Percentiles rank a stretch among this genome's conserved stretches.
Evolutionary conservation across 92 coral and sea anemone species (phyloP).

Genomic region (Epizoanthus illoricatus): DNA sequence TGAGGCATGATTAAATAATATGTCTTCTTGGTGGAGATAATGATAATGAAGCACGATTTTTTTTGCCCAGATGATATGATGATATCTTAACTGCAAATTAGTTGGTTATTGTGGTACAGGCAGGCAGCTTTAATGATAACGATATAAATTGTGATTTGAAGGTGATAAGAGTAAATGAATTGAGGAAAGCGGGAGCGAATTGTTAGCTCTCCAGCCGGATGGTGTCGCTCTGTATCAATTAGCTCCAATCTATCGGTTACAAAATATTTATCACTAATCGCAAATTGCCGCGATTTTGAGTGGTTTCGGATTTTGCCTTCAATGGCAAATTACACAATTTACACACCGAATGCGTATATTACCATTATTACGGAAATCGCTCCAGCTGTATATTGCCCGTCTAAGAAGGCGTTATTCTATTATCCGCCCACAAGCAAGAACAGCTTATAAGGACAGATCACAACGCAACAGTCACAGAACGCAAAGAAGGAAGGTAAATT

Average conservation of each 20-base stretch:
- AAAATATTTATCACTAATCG: constrained; percentile 51
- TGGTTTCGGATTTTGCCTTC: constrained; percentile 69
- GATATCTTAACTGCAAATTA: constrained; percentile 8
- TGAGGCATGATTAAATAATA: constrained; percentile 8
- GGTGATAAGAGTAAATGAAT: constrained; percentile 44
- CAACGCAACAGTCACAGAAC: constrained; percentile 10
- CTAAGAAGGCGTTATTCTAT: constrained; percentile 18
- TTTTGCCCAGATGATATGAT: background rate
- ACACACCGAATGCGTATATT: constrained; percentile 45
- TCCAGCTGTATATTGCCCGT: constrained; percentile 33
- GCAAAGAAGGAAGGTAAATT: background rate
- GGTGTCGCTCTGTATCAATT: constrained; percentile 15
- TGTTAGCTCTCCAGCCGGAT: constrained; percentile 61
- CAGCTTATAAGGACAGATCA: constrained; percentile 25
- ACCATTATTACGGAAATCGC: constrained; percentile 59
- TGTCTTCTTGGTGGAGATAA: constrained; percentile 12
- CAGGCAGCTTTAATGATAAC: background rate
- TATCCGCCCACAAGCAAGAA: constrained; percentile 30
- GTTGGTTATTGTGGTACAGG: background rate
- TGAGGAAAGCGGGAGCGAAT: constrained; percentile 23
- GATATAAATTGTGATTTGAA: background rate
- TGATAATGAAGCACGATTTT: background rate
- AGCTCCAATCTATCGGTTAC: constrained; percentile 34
- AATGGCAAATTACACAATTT: constrained; percentile 69
- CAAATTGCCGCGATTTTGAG: constrained; percentile 60